Percentiles rank a stretch among this genome's conserved stretches.
These are phyloP conservation scores for Centropus unirufus DNA, from an alignment of 2,113 vertebrate species.

Conservation along the genomic window DNA sequence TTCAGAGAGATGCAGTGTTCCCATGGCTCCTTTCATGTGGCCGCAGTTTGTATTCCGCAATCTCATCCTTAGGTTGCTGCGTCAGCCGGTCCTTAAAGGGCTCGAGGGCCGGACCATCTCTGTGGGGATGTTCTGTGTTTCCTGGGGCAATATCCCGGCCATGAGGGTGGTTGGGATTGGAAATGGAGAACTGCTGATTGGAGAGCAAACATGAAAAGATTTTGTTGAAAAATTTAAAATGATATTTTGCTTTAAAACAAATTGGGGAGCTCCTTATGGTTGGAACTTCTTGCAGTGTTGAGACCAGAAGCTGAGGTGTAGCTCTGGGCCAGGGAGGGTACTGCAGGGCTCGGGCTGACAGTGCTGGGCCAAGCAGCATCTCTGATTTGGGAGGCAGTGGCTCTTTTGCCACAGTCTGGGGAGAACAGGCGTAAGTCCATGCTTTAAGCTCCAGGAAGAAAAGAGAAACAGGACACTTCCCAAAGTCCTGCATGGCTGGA, in stretches of 20 bases:
- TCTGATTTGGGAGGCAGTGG: not conserved
- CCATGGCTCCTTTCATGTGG: slow-evolving; percentile 42
- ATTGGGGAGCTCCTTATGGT: not conserved
- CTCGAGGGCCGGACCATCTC: not conserved
- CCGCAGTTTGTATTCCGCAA: slow-evolving; percentile 4
- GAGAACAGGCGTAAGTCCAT: not conserved
- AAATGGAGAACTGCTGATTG: not conserved
- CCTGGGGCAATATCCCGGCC: not conserved
- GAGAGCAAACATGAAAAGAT: not conserved
- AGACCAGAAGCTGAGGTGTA: not conserved
- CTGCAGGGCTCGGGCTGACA: not conserved
- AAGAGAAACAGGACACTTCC: not conserved
- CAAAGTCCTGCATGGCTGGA: not conserved
- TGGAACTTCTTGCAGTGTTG: not conserved
- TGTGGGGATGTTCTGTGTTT: not conserved
- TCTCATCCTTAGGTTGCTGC: slow-evolving; percentile 23
- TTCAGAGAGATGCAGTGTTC: slow-evolving; percentile 48
- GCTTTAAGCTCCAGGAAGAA: not conserved
- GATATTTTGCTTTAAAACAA: not conserved
- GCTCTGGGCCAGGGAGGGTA: not conserved
- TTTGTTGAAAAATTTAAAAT: not conserved
- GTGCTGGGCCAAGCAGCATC: not conserved
- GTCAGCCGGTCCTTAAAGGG: slow-evolving; percentile 25
- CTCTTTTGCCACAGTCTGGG: not conserved
- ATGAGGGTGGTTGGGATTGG: not conserved